These are phyloP conservation scores for Stratiolaelaps scimitus DNA, from an alignment of 1,140 invertebrate species.

Conservation along the genomic window DNA sequence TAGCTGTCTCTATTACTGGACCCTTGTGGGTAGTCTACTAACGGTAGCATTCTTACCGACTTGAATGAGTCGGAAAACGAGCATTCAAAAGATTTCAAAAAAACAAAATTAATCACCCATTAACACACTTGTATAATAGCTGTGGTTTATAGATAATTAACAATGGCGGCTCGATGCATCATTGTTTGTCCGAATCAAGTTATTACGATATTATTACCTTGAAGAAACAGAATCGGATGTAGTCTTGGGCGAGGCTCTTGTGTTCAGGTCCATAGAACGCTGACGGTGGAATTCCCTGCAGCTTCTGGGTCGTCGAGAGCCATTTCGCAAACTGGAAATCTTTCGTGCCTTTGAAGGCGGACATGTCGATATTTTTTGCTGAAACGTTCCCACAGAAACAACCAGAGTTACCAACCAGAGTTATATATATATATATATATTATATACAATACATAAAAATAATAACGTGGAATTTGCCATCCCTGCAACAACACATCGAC, in stretches of 20 bases:
- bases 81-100: no score
- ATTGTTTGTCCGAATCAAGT: background rate
- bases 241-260: conserved; percentile 72
- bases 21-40: no score
- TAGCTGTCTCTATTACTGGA: no score
- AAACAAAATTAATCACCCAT: no score
- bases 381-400: conserved; percentile 27
- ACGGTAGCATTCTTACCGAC: no score
- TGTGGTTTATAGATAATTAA: background rate
- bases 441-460: no score
- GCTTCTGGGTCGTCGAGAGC: conserved; percentile 68
- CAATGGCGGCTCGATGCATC: background rate
- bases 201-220: conserved; percentile 54
- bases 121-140: no score
- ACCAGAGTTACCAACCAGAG: no score
- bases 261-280: conserved; percentile 76
- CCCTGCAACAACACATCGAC: no score
- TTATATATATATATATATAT: no score
- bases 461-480: no score
- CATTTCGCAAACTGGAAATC: conserved; percentile 91
- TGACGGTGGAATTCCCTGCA: conserved; percentile 82
- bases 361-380: conserved; percentile 38
- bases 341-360: conserved; percentile 43
- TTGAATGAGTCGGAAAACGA: no score
- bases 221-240: conserved; percentile 77